Percentiles rank a stretch among this genome's conserved stretches.
Conservation (phyloP, 2,113 vertebrate genomes). For the Eonycteris spelaea region DNA sequence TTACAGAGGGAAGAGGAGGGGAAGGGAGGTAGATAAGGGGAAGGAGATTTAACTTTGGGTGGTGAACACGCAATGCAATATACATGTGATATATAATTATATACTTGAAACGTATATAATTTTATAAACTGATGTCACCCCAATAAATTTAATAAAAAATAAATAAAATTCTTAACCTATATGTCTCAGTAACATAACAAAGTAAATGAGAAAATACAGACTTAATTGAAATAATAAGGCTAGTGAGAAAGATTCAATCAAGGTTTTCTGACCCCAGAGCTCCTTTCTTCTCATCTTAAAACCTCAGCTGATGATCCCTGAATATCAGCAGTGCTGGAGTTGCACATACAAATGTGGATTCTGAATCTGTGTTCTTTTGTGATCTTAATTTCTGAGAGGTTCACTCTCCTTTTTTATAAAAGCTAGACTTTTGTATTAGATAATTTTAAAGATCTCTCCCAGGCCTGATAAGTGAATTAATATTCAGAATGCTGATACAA, state of each 20-base stretch:
- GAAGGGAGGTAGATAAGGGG: too few species aligned
- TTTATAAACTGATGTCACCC: too few species aligned
- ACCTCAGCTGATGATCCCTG: not conserved
- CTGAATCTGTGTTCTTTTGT: not conserved
- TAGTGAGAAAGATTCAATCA: not conserved
- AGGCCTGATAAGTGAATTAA: not conserved
- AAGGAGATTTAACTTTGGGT: too few species aligned
- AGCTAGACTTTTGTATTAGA: not conserved
- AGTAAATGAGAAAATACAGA: not conserved
- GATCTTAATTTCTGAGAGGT: not conserved
- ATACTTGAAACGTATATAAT: too few species aligned
- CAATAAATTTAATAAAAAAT: too few species aligned
- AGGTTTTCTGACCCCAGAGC: not conserved
- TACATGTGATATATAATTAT: too few species aligned
- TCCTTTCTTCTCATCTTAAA: not conserved
- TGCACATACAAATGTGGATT: not conserved
- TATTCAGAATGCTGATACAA: not conserved
- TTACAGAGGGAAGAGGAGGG: too few species aligned
- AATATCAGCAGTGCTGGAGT: not conserved
- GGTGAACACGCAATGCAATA: too few species aligned
- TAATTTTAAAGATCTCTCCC: not conserved
- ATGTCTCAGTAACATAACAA: not conserved
- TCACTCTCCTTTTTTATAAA: not conserved
- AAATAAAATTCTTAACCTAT: not conserved
- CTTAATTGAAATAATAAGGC: not conserved